Evolutionary conservation across 1,140 invertebrate species (phyloP).

Genomic region (Drosophila ohnishii): DNA sequence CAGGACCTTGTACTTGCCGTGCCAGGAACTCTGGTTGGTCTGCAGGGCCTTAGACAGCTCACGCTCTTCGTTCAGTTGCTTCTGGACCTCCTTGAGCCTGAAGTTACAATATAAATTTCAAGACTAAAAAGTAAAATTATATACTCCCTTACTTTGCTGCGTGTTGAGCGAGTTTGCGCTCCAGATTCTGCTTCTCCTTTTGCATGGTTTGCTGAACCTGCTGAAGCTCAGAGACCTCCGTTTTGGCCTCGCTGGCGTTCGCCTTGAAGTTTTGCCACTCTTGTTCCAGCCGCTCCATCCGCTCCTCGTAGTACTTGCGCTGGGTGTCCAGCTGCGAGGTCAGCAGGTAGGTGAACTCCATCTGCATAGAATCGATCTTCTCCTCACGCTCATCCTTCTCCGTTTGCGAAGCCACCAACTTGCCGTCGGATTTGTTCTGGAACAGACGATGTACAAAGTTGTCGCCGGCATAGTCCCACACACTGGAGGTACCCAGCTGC

Average conservation of each 20-base stretch:
- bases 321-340: constrained; percentile 98
- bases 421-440: constrained; percentile 98
- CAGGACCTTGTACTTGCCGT: constrained; percentile 87
- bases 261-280: constrained; percentile 83
- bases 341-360: constrained; percentile 98
- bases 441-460: constrained; percentile 98
- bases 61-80: constrained; percentile 90
- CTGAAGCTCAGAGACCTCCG: constrained; percentile 84
- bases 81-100: constrained; percentile 85
- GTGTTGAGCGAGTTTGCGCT: constrained; percentile 87
- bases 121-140: background rate
- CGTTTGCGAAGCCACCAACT: constrained; percentile 91
- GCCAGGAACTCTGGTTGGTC: constrained; percentile 91
- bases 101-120: background rate
- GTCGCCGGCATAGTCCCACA: constrained; percentile 94
- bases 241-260: constrained; percentile 82
- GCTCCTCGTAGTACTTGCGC: constrained; percentile 95
- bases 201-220: constrained; percentile 84
- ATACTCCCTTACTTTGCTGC: constrained; percentile 84
- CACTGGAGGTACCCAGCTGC: constrained; percentile 96
- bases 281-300: constrained; percentile 86
- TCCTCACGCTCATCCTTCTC: constrained; percentile 89
- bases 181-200: constrained; percentile 87
- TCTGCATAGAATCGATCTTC: constrained; percentile 95
- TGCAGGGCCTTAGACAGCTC: constrained; percentile 90